Evolutionary conservation across 2,797 vertebrate genomes (phyloP), one percentile per base, ranked within the genome.

Genomic region (Crypturellus tataupa): DNA sequence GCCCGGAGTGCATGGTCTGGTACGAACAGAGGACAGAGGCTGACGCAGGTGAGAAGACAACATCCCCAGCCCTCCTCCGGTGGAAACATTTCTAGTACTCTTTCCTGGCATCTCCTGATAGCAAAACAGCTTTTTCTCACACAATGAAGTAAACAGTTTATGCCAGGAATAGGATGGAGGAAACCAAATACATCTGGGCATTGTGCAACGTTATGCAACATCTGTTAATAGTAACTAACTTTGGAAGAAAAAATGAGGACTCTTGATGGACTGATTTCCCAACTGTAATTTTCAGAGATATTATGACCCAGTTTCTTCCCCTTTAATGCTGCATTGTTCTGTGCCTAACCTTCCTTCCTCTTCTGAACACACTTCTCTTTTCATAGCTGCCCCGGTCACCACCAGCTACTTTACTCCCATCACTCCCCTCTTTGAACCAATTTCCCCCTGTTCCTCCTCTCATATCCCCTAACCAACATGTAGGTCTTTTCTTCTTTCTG

Each of bases 141-240:
- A 49, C 18, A 9, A 53, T 15, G 21, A 63, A 64, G 42, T 20
- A 42, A 89, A 89, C 53, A 73, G 8, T 85, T 71, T n/a, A 53
- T 91, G 87, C 65, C 94, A 93, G 87, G 93, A 80, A 71, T 15
- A 75, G 72, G 76, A 65, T 47, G 49, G 82, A 78, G 69, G 67
- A 89, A 93, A 87, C 65, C 69, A 67, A 87, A 83, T 64, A 65
- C 88, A 76, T 65, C 63, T 89, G 90, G 78, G 83, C 60, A 42
- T 83, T 84, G 76, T 77, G 90, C 51, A 85, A 70, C 18, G 13
- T 65, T 12, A 46, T 19, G 33, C 42, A 80, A 65, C 58, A 46
- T 89, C 80, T 95, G 65, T 31, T 85, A 42, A 58, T 37, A 71
- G 85, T 25, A 90, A 91, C 71, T 49, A 40, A 58, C 9, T 71